Conservation (phyloP, 2,888 invertebrate species). For the Caenorhabditis imperialis region DNA sequence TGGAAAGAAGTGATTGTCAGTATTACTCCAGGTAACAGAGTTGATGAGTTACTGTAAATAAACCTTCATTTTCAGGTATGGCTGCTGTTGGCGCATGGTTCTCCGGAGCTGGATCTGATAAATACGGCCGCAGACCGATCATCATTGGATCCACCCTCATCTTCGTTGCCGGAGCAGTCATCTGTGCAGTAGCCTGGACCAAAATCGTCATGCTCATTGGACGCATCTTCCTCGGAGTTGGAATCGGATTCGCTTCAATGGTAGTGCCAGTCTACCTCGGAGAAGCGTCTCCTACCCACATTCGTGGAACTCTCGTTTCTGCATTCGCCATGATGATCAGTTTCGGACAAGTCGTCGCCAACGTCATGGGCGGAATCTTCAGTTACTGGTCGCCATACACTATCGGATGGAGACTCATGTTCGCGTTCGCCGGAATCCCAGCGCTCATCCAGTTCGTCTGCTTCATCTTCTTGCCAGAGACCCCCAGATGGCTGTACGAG, state of each 20-base stretch:
- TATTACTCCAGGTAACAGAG: conserved; percentile 73
- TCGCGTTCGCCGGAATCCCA: conserved; percentile 80
- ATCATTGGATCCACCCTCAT: conserved; percentile 80
- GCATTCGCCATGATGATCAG: conserved; percentile 78
- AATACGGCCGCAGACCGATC: conserved; percentile 80
- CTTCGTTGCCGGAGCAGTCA: conserved; percentile 79
- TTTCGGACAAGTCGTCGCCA: conserved; percentile 81
- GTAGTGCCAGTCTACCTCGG: conserved; percentile 82
- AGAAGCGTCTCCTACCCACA: conserved; percentile 80
- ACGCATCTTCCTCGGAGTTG: conserved; percentile 71
- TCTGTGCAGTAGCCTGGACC: conserved; percentile 76
- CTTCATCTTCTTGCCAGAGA: conserved; percentile 82
- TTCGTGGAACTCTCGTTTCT: conserved; percentile 81
- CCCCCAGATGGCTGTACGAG: conserved; percentile 79
- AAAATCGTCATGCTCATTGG: conserved; percentile 67
- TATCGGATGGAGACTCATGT: conserved; percentile 82
- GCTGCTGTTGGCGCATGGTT: conserved; percentile 65
- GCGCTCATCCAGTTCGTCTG: conserved; percentile 80
- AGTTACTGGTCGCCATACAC: conserved; percentile 78
- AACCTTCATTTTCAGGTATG: conserved; percentile 78
- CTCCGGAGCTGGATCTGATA: conserved; percentile 79
- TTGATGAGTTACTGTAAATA: too few species aligned
- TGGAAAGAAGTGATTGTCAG: conserved; percentile 75
- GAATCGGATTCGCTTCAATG: conserved; percentile 79
- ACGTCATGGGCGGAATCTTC: conserved; percentile 80